A percentile compares a stretch with the other conserved stretches of the same genome.
Evolutionary conservation across 2,888 invertebrate species (phyloP).

Genomic region (Tholera decimalis): DNA sequence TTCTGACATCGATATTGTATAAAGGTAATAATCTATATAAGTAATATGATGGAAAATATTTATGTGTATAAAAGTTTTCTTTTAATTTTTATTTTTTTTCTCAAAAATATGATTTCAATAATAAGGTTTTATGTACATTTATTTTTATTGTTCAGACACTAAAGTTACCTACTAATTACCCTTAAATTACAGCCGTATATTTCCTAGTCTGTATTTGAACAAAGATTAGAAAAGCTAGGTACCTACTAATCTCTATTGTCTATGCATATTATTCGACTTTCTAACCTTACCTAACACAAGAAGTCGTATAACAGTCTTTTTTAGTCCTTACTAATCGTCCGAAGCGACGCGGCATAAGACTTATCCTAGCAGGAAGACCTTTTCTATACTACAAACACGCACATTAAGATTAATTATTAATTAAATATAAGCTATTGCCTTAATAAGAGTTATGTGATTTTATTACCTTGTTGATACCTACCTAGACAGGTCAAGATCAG

Average conservation of each 20-base stretch:
- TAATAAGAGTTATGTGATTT: background rate
- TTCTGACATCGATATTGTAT: slow-evolving; percentile 16
- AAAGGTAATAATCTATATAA: slow-evolving; percentile 8
- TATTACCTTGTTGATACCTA: background rate
- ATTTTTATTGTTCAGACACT: too few species aligned
- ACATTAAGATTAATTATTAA: background rate
- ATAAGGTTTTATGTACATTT: too few species aligned
- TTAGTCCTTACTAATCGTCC: slow-evolving; percentile 29
- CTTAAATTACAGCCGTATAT: background rate
- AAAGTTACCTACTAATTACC: background rate
- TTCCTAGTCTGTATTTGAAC: slow-evolving; percentile 10
- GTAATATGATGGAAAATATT: background rate
- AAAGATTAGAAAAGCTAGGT: slow-evolving; percentile 10
- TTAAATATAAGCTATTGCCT: background rate
- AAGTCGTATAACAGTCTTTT: slow-evolving; percentile 27
- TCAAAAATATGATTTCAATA: too few species aligned
- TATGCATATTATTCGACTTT: slow-evolving; percentile 16
- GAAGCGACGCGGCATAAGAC: slow-evolving; percentile 51
- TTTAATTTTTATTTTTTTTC: too few species aligned
- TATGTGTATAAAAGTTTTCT: background rate
- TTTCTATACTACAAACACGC: slow-evolving; percentile 22
- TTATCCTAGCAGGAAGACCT: slow-evolving; percentile 45
- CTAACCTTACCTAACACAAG: slow-evolving; percentile 31
- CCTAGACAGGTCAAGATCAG: background rate
- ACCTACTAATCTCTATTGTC: background rate